Conservation (phyloP, 2,113 vertebrate species). For the Odobenus rosmarus region DNA sequence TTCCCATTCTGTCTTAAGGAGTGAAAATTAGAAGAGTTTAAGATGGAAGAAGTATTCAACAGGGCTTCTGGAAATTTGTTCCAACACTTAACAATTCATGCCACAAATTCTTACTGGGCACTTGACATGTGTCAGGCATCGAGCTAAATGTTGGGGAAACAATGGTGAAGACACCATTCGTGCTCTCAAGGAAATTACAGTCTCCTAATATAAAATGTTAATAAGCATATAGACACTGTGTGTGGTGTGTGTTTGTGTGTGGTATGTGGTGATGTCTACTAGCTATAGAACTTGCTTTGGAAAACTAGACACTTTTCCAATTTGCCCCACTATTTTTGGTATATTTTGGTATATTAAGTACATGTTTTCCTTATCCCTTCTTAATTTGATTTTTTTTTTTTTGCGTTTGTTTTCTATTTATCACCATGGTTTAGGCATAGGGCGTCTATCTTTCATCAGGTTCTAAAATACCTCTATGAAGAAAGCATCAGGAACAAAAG, state of each 20-base stretch:
- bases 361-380: background rate
- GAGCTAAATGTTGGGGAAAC: background rate
- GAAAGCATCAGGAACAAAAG: background rate
- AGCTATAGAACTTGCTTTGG: background rate
- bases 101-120: background rate
- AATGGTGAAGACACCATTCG: background rate
- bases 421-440: background rate
- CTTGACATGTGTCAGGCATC: background rate
- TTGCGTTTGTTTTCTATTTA: background rate
- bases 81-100: background rate
- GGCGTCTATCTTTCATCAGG: background rate
- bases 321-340: background rate
- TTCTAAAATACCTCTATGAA: background rate
- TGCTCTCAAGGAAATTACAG: background rate
- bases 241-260: background rate
- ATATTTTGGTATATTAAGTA: background rate
- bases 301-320: background rate
- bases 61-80: background rate
- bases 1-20: background rate
- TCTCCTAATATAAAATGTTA: background rate
- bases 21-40: background rate
- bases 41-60: background rate
- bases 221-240: background rate
- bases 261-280: background rate
- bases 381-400: background rate